Percentiles rank a stretch among this genome's conserved stretches.
These are phyloP conservation scores for Hypsibius dujardini DNA, from an alignment of 1,140 invertebrate species.

Conservation along the genomic window DNA sequence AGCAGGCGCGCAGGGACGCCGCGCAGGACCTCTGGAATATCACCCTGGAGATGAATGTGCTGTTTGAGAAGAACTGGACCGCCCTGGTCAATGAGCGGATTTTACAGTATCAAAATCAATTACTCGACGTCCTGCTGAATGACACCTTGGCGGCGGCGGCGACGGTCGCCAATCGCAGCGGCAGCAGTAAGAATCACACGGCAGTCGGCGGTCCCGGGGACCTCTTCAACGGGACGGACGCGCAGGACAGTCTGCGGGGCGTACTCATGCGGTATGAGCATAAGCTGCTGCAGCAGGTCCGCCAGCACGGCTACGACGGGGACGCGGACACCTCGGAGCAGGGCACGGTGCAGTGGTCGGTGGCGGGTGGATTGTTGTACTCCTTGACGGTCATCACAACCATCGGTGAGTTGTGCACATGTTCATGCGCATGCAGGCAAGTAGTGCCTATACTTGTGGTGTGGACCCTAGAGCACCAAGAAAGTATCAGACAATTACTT, in stretches of 20 bases:
- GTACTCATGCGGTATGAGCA: constrained; percentile 56
- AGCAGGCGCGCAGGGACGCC: neutral
- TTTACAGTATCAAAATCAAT: constrained; percentile 22
- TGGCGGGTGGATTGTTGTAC: constrained; percentile 72
- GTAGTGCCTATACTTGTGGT: no score
- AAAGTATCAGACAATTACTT: no score
- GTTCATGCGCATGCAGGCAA: neutral
- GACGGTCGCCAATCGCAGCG: constrained; percentile 25
- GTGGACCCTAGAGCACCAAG: no score
- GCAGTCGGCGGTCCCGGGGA: constrained; percentile 24
- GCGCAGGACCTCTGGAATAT: constrained; percentile 58
- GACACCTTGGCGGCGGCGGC: constrained; percentile 24
- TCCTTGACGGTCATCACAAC: constrained; percentile 87
- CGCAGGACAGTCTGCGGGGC: constrained; percentile 52
- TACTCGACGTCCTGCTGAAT: constrained; percentile 29
- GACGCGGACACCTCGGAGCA: constrained; percentile 51
- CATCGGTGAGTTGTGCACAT: constrained; percentile 52
- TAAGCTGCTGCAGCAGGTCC: constrained; percentile 50
- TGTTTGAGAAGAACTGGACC: constrained; percentile 88
- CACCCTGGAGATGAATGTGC: constrained; percentile 73
- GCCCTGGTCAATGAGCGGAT: constrained; percentile 28
- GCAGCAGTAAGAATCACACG: constrained; percentile 26
- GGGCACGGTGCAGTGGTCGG: constrained; percentile 49
- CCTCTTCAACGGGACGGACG: neutral
- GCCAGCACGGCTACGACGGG: constrained; percentile 59